Percentiles rank a stretch among this genome's conserved stretches.
phyloP scores from a whole-genome alignment of 2,888 invertebrate genomes.

The Leptura quadrifasciata region DNA sequence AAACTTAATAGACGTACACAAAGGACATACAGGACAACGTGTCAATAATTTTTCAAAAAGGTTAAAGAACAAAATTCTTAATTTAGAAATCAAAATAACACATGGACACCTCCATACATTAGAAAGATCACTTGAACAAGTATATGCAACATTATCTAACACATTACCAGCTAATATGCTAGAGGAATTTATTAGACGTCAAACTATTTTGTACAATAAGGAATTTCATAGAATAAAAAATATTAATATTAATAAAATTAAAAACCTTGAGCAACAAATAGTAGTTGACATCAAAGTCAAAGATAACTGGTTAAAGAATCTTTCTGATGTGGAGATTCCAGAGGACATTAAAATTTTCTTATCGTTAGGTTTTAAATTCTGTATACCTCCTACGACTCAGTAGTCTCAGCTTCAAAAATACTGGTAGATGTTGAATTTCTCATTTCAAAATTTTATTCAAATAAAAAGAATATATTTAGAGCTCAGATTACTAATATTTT shows the following conservation, averaged over 20 bases:
- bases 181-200: background rate
- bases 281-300: background rate
- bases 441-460: conserved; percentile 13
- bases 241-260: conserved; percentile 24
- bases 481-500: conserved; percentile 29
- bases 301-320: conserved; percentile 44
- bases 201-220: conserved; percentile 31
- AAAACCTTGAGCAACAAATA: conserved; percentile 15
- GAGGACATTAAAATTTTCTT: conserved; percentile 28
- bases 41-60: too few species aligned
- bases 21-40: too few species aligned
- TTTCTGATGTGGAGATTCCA: conserved; percentile 44
- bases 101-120: too few species aligned
- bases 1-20: too few species aligned
- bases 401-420: conserved; percentile 20
- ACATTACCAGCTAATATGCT: background rate
- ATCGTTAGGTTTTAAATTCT: conserved; percentile 42
- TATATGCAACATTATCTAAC: background rate
- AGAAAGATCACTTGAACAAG: too few species aligned
- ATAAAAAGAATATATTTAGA: conserved; percentile 26
- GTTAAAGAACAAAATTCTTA: too few species aligned
- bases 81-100: too few species aligned
- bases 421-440: conserved; percentile 44
- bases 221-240: conserved; percentile 31
- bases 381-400: conserved; percentile 32